These are phyloP conservation scores for Caracal caracal DNA, from an alignment of 2,113 vertebrate species.

Conservation along the genomic window DNA sequence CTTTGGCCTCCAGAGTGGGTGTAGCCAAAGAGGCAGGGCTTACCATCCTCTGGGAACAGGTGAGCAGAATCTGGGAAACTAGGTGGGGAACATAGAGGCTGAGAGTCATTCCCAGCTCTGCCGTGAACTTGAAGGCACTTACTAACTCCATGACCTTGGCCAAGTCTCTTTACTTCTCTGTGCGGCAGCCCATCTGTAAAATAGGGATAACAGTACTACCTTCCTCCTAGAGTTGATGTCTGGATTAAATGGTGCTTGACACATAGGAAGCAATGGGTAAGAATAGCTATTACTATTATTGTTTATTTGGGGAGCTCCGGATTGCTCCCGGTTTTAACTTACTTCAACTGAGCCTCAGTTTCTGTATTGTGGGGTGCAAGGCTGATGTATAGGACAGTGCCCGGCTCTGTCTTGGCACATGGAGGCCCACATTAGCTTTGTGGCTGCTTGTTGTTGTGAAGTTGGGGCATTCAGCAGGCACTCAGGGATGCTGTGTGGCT, in stretches of 20 bases:
- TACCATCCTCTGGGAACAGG: not conserved
- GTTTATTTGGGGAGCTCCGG: not conserved
- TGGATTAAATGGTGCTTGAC: not conserved
- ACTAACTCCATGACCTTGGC: not conserved
- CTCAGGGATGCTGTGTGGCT: not conserved
- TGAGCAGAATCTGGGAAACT: not conserved
- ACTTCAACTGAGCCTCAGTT: not conserved
- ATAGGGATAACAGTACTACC: not conserved
- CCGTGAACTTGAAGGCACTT: not conserved
- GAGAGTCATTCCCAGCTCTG: not conserved
- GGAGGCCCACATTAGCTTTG: not conserved
- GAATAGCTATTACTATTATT: not conserved
- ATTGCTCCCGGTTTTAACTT: not conserved
- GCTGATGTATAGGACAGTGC: too few species aligned
- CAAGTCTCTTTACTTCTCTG: not conserved
- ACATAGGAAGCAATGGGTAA: not conserved
- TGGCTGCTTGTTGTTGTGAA: not conserved
- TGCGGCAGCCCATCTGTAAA: not conserved
- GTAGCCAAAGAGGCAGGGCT: not conserved
- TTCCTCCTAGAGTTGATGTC: not conserved
- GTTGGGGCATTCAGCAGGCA: not conserved
- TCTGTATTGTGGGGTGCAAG: not conserved
- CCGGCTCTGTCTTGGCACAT: fast-evolving
- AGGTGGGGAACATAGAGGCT: not conserved
- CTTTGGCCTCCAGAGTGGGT: not conserved